Percentiles rank a stretch among this genome's conserved stretches.
Evolutionary conservation across 2,113 vertebrate genomes (phyloP).

Genomic region (Isichthys henryi): DNA sequence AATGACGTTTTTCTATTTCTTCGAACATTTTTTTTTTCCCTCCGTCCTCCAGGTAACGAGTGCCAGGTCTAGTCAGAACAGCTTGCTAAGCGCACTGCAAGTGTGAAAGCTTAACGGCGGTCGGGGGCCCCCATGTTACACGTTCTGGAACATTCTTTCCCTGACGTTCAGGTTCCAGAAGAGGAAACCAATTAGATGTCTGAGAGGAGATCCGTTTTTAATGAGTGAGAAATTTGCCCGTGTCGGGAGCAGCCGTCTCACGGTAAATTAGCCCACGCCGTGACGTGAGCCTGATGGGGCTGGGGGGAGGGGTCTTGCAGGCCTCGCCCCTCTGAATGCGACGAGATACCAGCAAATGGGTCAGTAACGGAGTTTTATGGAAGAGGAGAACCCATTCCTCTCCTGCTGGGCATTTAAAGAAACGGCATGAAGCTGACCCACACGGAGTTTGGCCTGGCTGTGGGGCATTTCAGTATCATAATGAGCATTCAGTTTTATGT

Average conservation of each 20-base stretch:
- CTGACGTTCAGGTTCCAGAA: conserved; percentile 3
- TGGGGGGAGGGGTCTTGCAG: neutral
- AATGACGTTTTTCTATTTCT: neutral
- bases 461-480: neutral
- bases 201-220: neutral
- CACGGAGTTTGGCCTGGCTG: neutral
- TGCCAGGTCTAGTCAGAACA: neutral
- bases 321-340: neutral
- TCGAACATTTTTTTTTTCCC: neutral
- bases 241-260: neutral
- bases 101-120: conserved; percentile 31
- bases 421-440: neutral
- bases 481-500: neutral
- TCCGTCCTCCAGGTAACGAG: neutral
- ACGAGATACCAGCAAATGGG: neutral
- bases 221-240: conserved; percentile 3
- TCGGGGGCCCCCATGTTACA: neutral
- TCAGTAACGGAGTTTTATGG: neutral
- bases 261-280: neutral
- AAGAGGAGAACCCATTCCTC: neutral
- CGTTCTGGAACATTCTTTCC: neutral
- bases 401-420: neutral
- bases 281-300: too few relatives aligned
- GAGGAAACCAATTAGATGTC: conserved; percentile 14
- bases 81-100: conserved; percentile 15